Base-by-base conservation (phyloP, 2,797 vertebrate genomes). In the Macroramphosus scolopax region DNA sequence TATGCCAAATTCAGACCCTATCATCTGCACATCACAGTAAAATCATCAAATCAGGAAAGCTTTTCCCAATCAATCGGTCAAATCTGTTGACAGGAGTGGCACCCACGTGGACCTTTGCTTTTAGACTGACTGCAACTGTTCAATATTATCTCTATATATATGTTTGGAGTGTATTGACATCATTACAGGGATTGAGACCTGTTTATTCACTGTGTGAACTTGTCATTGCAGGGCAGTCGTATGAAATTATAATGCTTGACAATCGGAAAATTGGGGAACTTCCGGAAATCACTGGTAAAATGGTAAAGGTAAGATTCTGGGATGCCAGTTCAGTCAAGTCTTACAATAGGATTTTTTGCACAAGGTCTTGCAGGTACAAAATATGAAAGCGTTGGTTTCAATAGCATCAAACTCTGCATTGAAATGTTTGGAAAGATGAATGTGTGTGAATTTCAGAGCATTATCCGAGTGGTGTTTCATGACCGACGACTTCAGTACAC, bases 221-320 rank as follows among this genome's bases (percentile, higher is more conserved):
- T 47, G 24, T 54, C 57, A 30, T 85, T 86, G 7, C 87, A 98
- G 96, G 96, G n/a, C 96, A 98, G 55, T 98, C 95, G 68, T 98
- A 97, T 52, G 96, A 98, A 92, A 97, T 98, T 73, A 87, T 95
- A 79, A 98, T 98, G 96, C 89, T 98, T 85, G 96, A 98, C 84
- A 98, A 98, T 87, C 90, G 94, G 71, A 98, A 98, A 61, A 90
- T 98, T 2, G 95, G 94, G 63, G 95, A 98, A 63, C 90, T 97
- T 77, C 95, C 96, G 0, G 96, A 98, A 88, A 91, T 98, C 59
- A 96, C 91, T 42, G 94, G 92, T 39, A 98, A 98, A 69, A 92
- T 98, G 89, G 95, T 98, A 15, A 98, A 98, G 93, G 96, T 98
- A 77, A 79, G 88, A 47, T n/a, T 11, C 14, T 10, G 26, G 31